phyloP scores from a whole-genome alignment of 64 coral and sea anemone genomes.

The Montipora capricornis region DNA sequence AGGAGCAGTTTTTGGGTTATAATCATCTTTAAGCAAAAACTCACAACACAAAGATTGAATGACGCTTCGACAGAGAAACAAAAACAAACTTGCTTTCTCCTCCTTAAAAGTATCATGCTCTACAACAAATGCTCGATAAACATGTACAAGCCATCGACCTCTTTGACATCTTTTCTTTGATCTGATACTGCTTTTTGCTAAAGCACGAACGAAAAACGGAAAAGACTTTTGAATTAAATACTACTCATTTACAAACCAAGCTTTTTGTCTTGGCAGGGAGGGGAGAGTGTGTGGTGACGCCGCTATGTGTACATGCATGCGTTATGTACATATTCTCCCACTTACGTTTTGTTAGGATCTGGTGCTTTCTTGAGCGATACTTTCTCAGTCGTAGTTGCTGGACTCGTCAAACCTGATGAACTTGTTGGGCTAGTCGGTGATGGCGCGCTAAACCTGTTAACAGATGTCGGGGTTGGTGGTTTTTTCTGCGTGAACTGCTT shows the following conservation, averaged over 20 bases:
- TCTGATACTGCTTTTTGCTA: too few relatives aligned
- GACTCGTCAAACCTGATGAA: background rate
- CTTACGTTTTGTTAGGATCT: constrained; percentile 92
- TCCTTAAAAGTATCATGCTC: background rate
- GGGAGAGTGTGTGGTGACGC: too few relatives aligned
- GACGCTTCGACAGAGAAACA: background rate
- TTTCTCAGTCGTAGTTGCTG: constrained; percentile 68
- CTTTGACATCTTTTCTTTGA: too few relatives aligned
- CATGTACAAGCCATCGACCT: too few relatives aligned
- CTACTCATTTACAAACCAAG: too few relatives aligned
- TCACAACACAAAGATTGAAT: background rate
- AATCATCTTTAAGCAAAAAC: too few relatives aligned
- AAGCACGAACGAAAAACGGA: too few relatives aligned
- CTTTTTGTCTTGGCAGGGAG: too few relatives aligned
- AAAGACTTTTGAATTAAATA: too few relatives aligned
- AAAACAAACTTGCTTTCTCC: background rate
- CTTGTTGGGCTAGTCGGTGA: background rate
- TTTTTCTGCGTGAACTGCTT: constrained; percentile 65
- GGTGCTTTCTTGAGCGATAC: constrained; percentile 90
- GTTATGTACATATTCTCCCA: background rate
- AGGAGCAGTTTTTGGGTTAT: too few relatives aligned
- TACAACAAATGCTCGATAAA: background rate
- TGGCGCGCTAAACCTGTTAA: constrained; percentile 29
- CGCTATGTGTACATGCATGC: too few relatives aligned
- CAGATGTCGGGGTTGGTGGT: constrained; percentile 21